Base-by-base conservation (phyloP, 64 coral and sea anemone species). In the Stichodactyla mertensii region DNA sequence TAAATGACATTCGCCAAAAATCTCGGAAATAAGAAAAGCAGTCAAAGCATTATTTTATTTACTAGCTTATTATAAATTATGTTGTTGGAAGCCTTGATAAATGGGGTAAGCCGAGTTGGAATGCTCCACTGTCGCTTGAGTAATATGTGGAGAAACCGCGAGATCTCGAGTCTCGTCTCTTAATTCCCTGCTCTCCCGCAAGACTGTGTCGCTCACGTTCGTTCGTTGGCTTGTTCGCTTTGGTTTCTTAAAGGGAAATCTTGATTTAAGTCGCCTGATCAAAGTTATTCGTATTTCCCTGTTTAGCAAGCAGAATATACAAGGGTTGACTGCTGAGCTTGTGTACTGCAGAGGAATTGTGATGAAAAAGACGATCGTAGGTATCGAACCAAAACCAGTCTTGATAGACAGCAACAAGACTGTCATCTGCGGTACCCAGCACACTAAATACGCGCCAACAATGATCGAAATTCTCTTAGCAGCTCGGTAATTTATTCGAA, bases 291-390 rank as follows among this genome's bases (percentile, higher is more conserved):
- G n/a, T 57, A 95, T 51, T 56, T 95, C 93, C 54, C 53, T 91
- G 79, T 95, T 92, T 15, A 89, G 86, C 24, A 92, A 83, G 86
- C 90, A 92, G 59, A 95, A 95, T 22, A 95, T 88, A n/a, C 93
- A 95, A 4, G 93, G 93, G 14, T 95, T 91, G 14, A 95, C 91
- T 0, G 93, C 93, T 5, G 93, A 95, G 24, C 93, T 92, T 24
- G 84, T 95, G 54, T 95, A 95, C 28, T 92, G 86, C 6, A 95
- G 55, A 14, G 93, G 84, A 54, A 95, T 55, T 2, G 93, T 95
- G 5, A 95, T 55, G 4, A 89, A 89, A 61, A 85, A 92, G 15
- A 95, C 84, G 6, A 80, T 52, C 13, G 57, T 36, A 5, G 93
- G 93, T 8, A 95, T 82, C 0, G 55, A 86, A 5, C 79, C 55